These are phyloP conservation scores for Drosophila eugracilis DNA, from an alignment of 1,140 invertebrate genomes.

Conservation along the genomic window DNA sequence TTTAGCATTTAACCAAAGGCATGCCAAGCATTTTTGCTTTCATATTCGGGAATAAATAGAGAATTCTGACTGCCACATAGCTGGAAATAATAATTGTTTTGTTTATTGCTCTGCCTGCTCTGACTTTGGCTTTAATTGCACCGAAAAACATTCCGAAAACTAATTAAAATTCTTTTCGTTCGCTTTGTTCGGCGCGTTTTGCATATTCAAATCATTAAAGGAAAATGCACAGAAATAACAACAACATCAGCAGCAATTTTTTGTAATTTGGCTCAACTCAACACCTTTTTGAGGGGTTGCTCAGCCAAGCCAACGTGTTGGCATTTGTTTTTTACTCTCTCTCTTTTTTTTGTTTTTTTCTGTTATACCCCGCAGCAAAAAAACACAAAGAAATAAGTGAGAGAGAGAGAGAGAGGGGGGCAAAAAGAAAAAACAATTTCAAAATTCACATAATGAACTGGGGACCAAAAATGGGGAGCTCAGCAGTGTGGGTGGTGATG, in stretches of 20 bases:
- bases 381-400: slow-evolving; percentile 48
- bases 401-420: too few relatives aligned
- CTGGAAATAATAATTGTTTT: slow-evolving; percentile 53
- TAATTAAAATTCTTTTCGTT: slow-evolving; percentile 74
- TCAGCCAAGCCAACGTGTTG: slow-evolving; percentile 56
- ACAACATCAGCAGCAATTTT: slow-evolving; percentile 44
- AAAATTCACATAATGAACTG: slow-evolving; percentile 76
- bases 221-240: slow-evolving; percentile 41
- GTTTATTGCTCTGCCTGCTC: slow-evolving; percentile 40
- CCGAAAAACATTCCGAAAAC: slow-evolving; percentile 52
- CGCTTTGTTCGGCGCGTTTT: slow-evolving; percentile 23
- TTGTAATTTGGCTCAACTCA: slow-evolving; percentile 64
- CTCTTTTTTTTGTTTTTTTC: slow-evolving; percentile 19
- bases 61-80: slow-evolving; percentile 18
- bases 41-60: slow-evolving; percentile 5
- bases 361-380: slow-evolving; percentile 48
- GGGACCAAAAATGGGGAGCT: slow-evolving; percentile 9
- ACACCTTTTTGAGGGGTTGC: slow-evolving; percentile 65
- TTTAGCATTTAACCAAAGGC: slow-evolving; percentile 24
- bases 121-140: slow-evolving; percentile 46
- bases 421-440: slow-evolving; percentile 56
- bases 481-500: not conserved
- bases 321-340: slow-evolving; percentile 50
- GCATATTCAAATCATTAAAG: slow-evolving; percentile 69
- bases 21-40: slow-evolving; percentile 32